These are phyloP conservation scores for Anastrepha obliqua DNA, from an alignment of 1,140 invertebrate genomes.

Conservation along the genomic window DNA sequence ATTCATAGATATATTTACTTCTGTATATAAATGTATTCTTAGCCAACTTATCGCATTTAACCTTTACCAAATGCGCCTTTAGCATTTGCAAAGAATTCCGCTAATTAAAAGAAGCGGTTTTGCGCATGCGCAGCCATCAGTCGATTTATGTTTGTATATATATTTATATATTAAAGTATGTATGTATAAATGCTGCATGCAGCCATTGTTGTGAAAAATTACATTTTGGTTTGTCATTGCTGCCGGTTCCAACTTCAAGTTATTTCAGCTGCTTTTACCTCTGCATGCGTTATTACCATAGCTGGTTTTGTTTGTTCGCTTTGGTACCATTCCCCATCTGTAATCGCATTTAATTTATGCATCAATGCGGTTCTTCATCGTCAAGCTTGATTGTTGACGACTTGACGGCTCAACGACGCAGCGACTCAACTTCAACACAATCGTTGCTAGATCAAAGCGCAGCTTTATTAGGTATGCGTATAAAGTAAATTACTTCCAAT, in stretches of 20 bases:
- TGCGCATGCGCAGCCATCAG: conserved; percentile 17
- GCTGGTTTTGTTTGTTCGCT: not conserved
- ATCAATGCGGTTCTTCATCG: not conserved
- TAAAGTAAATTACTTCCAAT: conserved; percentile 17
- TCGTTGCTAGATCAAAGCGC: not conserved
- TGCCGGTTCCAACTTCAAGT: not conserved
- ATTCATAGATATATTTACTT: no score
- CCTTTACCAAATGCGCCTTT: conserved; percentile 33
- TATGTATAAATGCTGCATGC: not conserved
- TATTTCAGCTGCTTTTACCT: not conserved
- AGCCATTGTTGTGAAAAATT: not conserved
- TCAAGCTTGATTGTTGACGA: conserved; percentile 21
- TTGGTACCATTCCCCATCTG: not conserved
- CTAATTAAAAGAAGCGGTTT: conserved; percentile 25
- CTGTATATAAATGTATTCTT: not conserved
- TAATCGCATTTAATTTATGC: conserved; percentile 9
- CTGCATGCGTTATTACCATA: not conserved
- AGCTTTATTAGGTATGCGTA: not conserved
- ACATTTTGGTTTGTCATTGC: not conserved
- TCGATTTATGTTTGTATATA: not conserved
- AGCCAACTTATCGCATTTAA: conserved; percentile 4
- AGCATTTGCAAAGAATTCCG: conserved; percentile 35
- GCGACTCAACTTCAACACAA: not conserved
- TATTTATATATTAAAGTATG: not conserved
- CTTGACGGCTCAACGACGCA: not conserved